phyloP scores from a whole-genome alignment of 2,888 invertebrate genomes.

The Leucozona laternaria region DNA sequence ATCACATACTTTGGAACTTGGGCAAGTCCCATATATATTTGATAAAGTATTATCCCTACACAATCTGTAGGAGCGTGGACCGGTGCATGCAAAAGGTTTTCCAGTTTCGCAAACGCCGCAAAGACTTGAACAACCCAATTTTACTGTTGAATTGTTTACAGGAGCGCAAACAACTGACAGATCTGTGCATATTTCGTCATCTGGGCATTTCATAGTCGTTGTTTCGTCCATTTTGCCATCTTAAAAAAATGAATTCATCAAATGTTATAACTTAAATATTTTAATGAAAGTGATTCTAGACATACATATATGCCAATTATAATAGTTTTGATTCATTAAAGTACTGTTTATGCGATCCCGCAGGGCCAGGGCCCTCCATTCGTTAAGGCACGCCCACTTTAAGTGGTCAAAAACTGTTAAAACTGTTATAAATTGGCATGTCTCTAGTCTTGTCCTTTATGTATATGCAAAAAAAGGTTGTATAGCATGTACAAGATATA shows the following conservation, averaged over 20 bases:
- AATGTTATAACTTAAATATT: neutral
- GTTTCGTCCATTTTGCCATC: conserved; percentile 51
- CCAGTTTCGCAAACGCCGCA: conserved; percentile 26
- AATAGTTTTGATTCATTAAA: too few species aligned
- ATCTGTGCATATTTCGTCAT: conserved; percentile 77
- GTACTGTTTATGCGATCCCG: too few species aligned
- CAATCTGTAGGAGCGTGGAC: conserved; percentile 76
- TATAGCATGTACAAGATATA: too few species aligned
- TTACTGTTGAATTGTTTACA: neutral
- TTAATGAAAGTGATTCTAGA: too few species aligned
- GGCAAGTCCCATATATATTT: conserved; percentile 68
- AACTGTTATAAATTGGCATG: too few species aligned
- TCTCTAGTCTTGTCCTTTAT: too few species aligned
- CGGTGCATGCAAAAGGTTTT: conserved; percentile 77
- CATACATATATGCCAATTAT: too few species aligned
- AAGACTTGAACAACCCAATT: neutral
- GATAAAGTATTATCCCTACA: conserved; percentile 65
- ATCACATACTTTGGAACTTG: conserved; percentile 75
- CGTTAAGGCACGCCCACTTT: too few species aligned
- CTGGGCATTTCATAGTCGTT: conserved; percentile 72
- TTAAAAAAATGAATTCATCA: neutral
- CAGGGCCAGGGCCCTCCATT: too few species aligned
- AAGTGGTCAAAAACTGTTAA: too few species aligned
- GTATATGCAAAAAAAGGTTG: too few species aligned
- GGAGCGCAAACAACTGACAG: conserved; percentile 71